Evolutionary conservation across 92 coral and sea anemone species (phyloP).

Genomic region (Muricea muricata): DNA sequence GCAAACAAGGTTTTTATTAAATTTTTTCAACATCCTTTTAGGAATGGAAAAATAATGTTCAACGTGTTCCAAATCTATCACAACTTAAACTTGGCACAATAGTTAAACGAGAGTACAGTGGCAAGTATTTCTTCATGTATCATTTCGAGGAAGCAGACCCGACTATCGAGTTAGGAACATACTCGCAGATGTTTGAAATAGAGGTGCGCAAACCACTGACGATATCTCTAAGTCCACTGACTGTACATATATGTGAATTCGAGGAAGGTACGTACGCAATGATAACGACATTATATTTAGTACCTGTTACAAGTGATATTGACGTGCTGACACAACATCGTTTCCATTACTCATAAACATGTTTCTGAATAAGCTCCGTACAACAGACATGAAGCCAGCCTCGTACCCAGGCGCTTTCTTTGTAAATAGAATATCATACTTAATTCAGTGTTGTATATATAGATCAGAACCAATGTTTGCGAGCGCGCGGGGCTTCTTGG

Average conservation of each 20-base stretch:
- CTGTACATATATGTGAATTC: constrained; percentile 67
- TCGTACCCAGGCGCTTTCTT: no score
- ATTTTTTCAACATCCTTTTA: not conserved
- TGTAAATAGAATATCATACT: no score
- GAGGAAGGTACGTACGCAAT: no score
- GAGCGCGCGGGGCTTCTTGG: no score
- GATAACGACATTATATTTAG: not conserved
- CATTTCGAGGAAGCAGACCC: constrained; percentile 82
- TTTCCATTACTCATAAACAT: no score
- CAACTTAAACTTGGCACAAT: constrained; percentile 1
- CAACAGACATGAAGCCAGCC: no score
- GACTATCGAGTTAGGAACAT: constrained; percentile 65
- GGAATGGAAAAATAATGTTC: constrained; percentile 11
- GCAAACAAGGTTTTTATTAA: no score
- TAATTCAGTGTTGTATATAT: no score
- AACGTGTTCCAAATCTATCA: not conserved
- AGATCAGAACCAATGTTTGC: no score
- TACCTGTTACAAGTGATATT: not conserved
- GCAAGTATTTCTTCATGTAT: constrained; percentile 76
- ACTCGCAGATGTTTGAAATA: constrained; percentile 73
- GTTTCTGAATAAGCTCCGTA: no score
- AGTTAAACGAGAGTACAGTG: constrained; percentile 49
- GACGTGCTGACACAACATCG: no score
- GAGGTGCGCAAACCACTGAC: constrained; percentile 72
- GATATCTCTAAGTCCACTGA: constrained; percentile 66